Percentiles rank a stretch among this genome's conserved stretches.
Conservation (phyloP, 2,113 vertebrate genomes). For the Ariopsis seemanni region DNA sequence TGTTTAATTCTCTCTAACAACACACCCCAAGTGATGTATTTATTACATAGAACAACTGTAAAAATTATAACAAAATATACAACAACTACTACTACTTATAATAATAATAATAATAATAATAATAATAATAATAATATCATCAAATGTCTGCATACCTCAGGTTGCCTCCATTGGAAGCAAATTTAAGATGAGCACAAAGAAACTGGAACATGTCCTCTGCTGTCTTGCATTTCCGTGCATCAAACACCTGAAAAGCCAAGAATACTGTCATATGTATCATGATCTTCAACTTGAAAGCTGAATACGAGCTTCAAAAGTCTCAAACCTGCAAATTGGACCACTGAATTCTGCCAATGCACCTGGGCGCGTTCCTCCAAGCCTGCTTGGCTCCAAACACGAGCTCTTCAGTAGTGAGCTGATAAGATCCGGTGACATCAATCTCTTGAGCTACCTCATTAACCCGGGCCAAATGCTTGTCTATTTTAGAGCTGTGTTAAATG, state of each 20-base stretch:
- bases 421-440: conserved; percentile 80
- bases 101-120: not conserved
- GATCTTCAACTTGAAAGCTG: not conserved
- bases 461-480: conserved; percentile 72
- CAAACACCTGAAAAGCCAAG: conserved; percentile 74
- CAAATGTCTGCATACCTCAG: conserved; percentile 68
- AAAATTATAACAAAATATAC: not conserved
- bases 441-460: conserved; percentile 75
- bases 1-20: no score
- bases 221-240: conserved; percentile 78
- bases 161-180: conserved; percentile 80
- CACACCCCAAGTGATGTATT: no score
- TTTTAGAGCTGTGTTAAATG: conserved; percentile 68
- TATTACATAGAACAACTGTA: not conserved
- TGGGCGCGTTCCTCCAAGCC: conserved; percentile 85
- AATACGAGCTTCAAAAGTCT: not conserved
- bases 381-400: conserved; percentile 80
- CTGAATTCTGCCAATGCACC: conserved; percentile 86
- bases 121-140: not conserved
- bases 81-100: not conserved
- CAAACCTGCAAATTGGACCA: conserved; percentile 85
- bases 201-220: conserved; percentile 81
- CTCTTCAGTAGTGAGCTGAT: conserved; percentile 79
- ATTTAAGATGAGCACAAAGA: conserved; percentile 78
- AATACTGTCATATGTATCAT: not conserved